Conservation (phyloP, 1,140 invertebrate species). For the Lasioglossum albipes region DNA sequence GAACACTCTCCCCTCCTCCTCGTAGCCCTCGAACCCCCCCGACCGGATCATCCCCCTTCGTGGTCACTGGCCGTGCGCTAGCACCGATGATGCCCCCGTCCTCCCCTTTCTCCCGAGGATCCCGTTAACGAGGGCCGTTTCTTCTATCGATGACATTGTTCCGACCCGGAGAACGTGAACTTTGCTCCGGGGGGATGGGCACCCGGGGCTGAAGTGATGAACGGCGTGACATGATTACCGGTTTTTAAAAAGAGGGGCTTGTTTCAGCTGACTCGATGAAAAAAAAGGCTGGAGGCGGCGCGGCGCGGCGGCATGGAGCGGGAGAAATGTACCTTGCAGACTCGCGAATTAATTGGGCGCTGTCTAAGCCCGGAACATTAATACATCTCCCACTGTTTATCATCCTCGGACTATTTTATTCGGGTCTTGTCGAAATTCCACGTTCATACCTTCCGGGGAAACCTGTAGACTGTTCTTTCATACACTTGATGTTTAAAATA, state of each 20-base stretch:
- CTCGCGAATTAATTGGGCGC: background rate
- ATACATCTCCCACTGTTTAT: too few relatives aligned
- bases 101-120: slow-evolving; percentile 34
- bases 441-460: too few relatives aligned
- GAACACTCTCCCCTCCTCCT: slow-evolving; percentile 3
- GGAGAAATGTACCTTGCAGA: background rate
- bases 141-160: slow-evolving; percentile 59
- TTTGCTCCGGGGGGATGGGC: background rate
- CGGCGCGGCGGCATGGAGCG: background rate
- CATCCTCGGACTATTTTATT: too few relatives aligned
- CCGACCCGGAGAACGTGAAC: slow-evolving; percentile 21
- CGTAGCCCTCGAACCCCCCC: background rate
- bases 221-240: background rate
- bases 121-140: slow-evolving; percentile 60
- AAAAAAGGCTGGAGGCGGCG: background rate
- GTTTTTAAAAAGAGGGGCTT: background rate
- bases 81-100: slow-evolving; percentile 22
- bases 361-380: background rate
- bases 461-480: too few relatives aligned
- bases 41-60: slow-evolving; percentile 13
- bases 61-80: slow-evolving; percentile 52
- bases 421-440: too few relatives aligned
- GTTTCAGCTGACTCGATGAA: too few relatives aligned
- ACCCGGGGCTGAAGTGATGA: background rate
- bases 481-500: too few relatives aligned